A percentile compares a stretch with the other conserved stretches of the same genome.
Evolutionary conservation across 1,140 invertebrate genomes (phyloP).

Genomic region (Drosophila rhopaloa): DNA sequence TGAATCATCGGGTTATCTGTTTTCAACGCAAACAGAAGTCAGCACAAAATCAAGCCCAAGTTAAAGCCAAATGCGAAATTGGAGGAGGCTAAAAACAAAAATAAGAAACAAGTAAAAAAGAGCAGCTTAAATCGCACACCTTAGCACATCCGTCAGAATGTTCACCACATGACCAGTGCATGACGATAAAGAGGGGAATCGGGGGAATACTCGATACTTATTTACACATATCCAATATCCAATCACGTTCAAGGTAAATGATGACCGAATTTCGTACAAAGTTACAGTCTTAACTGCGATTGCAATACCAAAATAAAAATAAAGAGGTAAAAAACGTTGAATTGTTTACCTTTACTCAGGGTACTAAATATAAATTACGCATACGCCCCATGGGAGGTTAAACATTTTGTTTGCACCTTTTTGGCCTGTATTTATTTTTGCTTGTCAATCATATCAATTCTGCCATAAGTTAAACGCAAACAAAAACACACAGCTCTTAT

Average conservation of each 20-base stretch:
- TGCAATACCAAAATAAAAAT: neutral
- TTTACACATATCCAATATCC: conserved; percentile 55
- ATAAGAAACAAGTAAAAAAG: conserved; percentile 8
- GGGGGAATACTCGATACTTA: conserved; percentile 15
- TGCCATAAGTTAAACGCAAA: conserved; percentile 22
- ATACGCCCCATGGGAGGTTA: conserved; percentile 18
- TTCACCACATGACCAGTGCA: conserved; percentile 50
- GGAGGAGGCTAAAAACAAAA: conserved; percentile 28
- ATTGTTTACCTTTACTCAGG: conserved; percentile 21
- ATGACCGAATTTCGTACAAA: conserved; percentile 37
- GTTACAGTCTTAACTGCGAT: neutral
- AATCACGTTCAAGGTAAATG: conserved; percentile 81
- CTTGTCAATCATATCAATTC: conserved; percentile 24
- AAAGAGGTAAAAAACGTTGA: neutral
- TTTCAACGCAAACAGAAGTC: conserved; percentile 47
- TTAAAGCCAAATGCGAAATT: conserved; percentile 44
- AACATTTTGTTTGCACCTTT: conserved; percentile 23
- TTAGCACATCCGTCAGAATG: conserved; percentile 53
- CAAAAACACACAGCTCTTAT: conserved; percentile 30
- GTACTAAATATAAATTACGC: conserved; percentile 12
- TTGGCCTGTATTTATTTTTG: conserved; percentile 17
- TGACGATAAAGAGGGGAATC: conserved; percentile 10
- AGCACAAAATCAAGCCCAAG: conserved; percentile 43
- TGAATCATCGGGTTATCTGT: conserved; percentile 46
- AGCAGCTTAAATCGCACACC: conserved; percentile 38